Percentiles rank a stretch among this genome's conserved stretches.
These are phyloP conservation scores for Drosophila tani DNA, from an alignment of 1,140 invertebrate species.

Conservation along the genomic window DNA sequence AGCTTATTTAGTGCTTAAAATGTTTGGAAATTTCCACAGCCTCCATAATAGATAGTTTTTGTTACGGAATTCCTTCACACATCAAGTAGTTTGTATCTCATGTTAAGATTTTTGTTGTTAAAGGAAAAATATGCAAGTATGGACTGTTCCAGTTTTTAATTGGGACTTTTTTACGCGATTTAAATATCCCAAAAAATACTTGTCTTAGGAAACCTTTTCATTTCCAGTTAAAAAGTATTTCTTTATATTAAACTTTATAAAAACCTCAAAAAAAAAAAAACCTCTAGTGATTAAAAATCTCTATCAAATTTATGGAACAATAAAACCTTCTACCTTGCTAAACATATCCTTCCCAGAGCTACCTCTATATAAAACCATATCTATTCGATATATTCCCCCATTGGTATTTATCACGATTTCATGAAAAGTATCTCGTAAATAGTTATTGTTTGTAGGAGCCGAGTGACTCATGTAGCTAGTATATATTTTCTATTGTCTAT, in stretches of 20 bases:
- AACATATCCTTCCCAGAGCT: background rate
- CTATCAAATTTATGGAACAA: background rate
- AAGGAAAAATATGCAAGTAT: background rate
- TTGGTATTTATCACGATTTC: constrained; percentile 23
- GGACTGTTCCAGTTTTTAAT: too few relatives aligned
- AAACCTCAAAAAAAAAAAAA: background rate
- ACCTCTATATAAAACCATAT: constrained; percentile 1
- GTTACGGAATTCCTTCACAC: background rate
- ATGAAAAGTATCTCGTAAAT: constrained; percentile 40
- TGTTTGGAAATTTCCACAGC: background rate
- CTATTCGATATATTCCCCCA: background rate
- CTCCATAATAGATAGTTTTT: background rate
- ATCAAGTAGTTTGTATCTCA: constrained; percentile 1
- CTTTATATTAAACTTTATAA: background rate
- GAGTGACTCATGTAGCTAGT: constrained; percentile 43
- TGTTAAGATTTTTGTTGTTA: background rate
- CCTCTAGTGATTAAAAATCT: background rate
- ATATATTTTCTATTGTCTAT: constrained; percentile 35
- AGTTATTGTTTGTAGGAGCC: constrained; percentile 28
- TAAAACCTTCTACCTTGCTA: too few relatives aligned
- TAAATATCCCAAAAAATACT: too few relatives aligned
- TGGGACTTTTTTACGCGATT: too few relatives aligned
- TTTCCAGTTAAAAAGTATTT: too few relatives aligned
- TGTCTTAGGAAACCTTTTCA: too few relatives aligned
- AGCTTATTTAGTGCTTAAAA: background rate